phyloP scores from a whole-genome alignment of 2,888 invertebrate species.

The Sarcophaga variegata region DNA sequence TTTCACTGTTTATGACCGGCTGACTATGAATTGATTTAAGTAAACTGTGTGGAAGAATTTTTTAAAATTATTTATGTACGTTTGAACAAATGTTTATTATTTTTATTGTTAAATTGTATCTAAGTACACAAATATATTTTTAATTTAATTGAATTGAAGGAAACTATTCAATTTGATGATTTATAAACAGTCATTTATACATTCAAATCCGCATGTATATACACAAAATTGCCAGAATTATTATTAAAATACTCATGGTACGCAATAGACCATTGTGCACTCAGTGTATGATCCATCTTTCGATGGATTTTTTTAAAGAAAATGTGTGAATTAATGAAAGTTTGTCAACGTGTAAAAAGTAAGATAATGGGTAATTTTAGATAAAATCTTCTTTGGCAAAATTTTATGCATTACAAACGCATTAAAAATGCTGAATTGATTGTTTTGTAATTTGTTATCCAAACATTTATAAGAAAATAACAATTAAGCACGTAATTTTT shows the following conservation, averaged over 20 bases:
- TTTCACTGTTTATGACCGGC: constrained; percentile 30
- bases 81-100: background rate
- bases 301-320: constrained; percentile 48
- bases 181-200: background rate
- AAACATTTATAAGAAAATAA: too few relatives aligned
- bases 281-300: background rate
- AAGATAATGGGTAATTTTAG: too few relatives aligned
- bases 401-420: too few relatives aligned
- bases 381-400: too few relatives aligned
- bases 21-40: background rate
- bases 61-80: constrained; percentile 9
- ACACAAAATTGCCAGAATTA: constrained; percentile 12
- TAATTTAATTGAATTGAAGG: constrained; percentile 70
- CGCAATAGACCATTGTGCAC: background rate
- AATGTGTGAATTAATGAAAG: constrained; percentile 54
- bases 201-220: constrained; percentile 11
- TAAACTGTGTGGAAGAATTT: background rate
- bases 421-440: too few relatives aligned
- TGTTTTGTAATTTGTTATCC: too few relatives aligned
- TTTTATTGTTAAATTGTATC: background rate
- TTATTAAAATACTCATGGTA: background rate
- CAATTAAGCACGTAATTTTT: too few relatives aligned
- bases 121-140: background rate
- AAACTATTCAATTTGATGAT: constrained; percentile 69
- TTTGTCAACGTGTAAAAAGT: background rate